Base-by-base conservation (phyloP, 2,113 vertebrate species). In the Forbesichthys agassizii region DNA sequence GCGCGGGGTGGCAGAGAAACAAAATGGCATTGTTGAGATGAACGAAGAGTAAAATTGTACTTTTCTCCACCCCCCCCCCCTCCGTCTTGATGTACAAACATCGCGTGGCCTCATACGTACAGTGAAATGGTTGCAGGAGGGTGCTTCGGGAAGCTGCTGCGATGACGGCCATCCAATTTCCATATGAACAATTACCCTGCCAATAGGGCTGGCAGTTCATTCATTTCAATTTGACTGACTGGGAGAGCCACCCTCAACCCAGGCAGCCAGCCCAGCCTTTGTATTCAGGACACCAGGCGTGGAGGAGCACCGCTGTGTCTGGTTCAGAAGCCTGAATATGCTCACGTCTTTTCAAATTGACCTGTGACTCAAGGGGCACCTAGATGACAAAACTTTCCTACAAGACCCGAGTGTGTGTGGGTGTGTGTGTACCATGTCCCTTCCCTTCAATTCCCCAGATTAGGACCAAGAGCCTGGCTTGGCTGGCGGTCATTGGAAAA, bases 171-270 rank as follows among this genome's bases (percentile, higher is more conserved):
- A 86, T 89, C 86, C 88, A 90, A 90, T 93, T 92, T 92, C 88
- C 90, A 90, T 88, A 83, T 87, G 89, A 92, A 92, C 90, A 92
- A 92, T 92, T 91, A 91, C 92, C 79, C 86, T 61, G 77, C 83
- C 73, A 86, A 90, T 88, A 85, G 82, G 71, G 77, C 74, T 88
- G 91, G 86, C 91, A 91, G 79, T 92, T 92, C 85, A 92, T 93
- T 93, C 92, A 89, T 92, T 93, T 92, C 89, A 89, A 91, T 91
- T 89, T 89, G 90, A 91, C 83, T 84, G 87, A 91, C 86, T 84
- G 48, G 69, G 64, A 81, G 75, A 83, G 74, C 69, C 70, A 58
- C 70, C 55, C 78, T 82, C 76, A 73, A 51, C 78, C 80, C 68
- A 74, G 84, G 85, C 75, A 71, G 62, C 66, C 62, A 73, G 77